Evolutionary conservation across 2,113 vertebrate genomes (phyloP), one percentile per base, ranked within the genome.

Genomic region (Pelobates fuscus): DNA sequence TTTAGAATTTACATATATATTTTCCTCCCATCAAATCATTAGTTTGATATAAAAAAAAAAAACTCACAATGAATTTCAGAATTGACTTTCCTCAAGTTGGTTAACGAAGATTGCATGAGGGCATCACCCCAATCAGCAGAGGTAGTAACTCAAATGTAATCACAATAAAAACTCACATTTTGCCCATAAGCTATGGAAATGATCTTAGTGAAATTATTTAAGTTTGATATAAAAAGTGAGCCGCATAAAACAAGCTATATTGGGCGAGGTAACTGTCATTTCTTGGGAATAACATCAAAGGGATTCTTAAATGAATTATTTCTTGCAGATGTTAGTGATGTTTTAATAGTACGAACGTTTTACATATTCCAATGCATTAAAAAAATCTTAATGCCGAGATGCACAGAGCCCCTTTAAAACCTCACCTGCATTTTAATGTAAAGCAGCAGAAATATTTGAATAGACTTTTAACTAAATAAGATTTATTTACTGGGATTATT

Each of bases 331-430:
- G 78, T 78, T 66, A 20, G 49, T 74, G 44, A 77, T 78, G 49
- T 5, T 66, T 83, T 84, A 77, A 65, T 70, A 79, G 67, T 77
- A 26, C 0, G 73, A 81, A 80, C 77, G 63, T 71, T 81, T 84
- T 70, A 80, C 30, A 59, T 70, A 49, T 79, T 61, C 25, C 57
- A 76, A 83, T 65, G 81, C 64, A 78, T 84, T 79, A 83, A 49
- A 88, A 49, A 88, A 86, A 52, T 59, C 59, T 77, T 20, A 41
- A 78, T 71, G 79, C 63, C 43, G 41, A 64, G 54, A 49, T 17
- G 26, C 5, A 11, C 6, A 23, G 54, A 21, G 24, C 72, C 44
- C 41, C 11, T 75, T 24, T 10, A 26, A 44, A 67, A 44, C 59
- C 63, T 60, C 64, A 46, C 37, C 52, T 67, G 54, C 72, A 67